Base-by-base conservation (phyloP, 2,888 invertebrate species). In the Molanna angustata region DNA sequence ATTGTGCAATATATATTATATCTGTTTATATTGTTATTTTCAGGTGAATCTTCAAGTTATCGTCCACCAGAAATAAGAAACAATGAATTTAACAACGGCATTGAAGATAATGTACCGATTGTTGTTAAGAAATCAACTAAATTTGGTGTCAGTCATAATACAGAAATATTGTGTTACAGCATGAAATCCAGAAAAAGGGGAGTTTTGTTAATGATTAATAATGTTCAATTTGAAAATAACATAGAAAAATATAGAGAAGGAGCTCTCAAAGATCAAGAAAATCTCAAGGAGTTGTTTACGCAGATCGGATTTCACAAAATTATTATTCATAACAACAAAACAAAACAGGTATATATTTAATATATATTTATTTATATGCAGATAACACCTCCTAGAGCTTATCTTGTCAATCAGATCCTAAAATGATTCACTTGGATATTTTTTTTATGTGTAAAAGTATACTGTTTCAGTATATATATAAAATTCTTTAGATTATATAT, bases 161-260 rank as follows among this genome's bases (percentile, higher is more conserved):
- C 44, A 3, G 40, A 43, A 13, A 51, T 74, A 45, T 66, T 69
- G 63, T 60, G 71, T 61, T 82, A 81, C 68, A 65, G 65, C 18
- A 83, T 82, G 65, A 72, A 78, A 49, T 76, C 80, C 0, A 69
- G 69, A 53, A 67, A 74, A 44, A 78, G 85, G 54, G 85, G 85
- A 17, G 70, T 80, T 31, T 69, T 82, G 17, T 69, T 85, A 16
- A 73, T 84, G 63, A 80, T 84, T 57, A 84, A 82, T 62, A 84
- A 82, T 64, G 74, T 79, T 20, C 66, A 76, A 53, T 85, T 83
- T 67, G 59, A 64, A 13, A 61, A 72, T 60, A 61, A 67, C 31
- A 64, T 71, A 3, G 71, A 71, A 56, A 54, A 62, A 22, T 64
- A 66, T 60, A 75, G 85, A 22, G 64, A 67, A 33, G 86, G 86